Base-by-base conservation (phyloP, 2,888 invertebrate species). In the Erebia palarica region DNA sequence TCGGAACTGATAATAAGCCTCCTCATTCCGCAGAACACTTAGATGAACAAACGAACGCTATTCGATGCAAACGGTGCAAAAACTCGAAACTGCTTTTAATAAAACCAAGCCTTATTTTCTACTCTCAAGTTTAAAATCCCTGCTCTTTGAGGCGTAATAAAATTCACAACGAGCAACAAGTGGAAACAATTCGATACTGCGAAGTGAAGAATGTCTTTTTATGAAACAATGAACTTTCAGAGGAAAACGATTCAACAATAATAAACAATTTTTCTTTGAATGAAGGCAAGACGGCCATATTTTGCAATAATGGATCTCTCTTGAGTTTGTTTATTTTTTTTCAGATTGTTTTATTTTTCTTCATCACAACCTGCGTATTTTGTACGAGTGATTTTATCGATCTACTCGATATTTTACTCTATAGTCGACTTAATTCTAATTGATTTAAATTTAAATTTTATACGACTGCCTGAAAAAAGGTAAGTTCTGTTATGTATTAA, bases 151-250 rank as follows among this genome's bases (percentile, higher is more conserved):
- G 60, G 58, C 55, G 36, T 69, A 68, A 72, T 72, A 65, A 66
- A 70, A 69, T 74, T 68, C 68, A 47, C 70, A 68, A 63, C 70
- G 64, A 70, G 70, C 70, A 75, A 75, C 72, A 74, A 77, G 73
- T 75, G 65, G 72, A 77, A 72, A 73, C 61, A 64, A 72, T 53
- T 71, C 64, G 65, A 71, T 71, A 75, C 55, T 51, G 59, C 66
- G 53, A 55, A 73, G 67, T 16, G 69, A 69, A 72, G 71, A 69
- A 75, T 73, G 74, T 74, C 9, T 74, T 75, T 73, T 73, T 73
- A 73, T 64, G 59, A 66, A 72, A 75, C 71, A 77, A 76, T 75
- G 69, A 75, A 71, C 59, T 64, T 67, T 61, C 67, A 73, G 71
- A 68, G 69, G 67, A 68, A 69, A 71, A 47, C 18, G 49, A 44